These are phyloP conservation scores for Ceratitis capitata DNA, from an alignment of 1,140 invertebrate genomes.

Conservation along the genomic window DNA sequence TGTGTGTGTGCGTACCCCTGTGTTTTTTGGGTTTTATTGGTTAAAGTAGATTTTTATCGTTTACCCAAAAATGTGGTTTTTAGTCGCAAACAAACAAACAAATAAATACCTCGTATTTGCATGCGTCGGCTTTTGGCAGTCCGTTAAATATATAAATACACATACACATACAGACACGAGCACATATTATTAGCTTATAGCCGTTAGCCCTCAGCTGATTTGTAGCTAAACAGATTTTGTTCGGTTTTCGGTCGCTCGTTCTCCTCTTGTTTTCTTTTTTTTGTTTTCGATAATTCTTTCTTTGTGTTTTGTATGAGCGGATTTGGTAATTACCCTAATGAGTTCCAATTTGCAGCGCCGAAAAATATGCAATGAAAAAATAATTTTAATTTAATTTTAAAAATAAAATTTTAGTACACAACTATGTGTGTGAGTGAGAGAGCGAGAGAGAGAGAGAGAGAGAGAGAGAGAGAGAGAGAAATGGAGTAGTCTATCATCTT, in stretches of 20 bases:
- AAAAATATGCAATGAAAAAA: constrained; percentile 38
- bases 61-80: constrained; percentile 27
- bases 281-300: too few relatives aligned
- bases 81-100: constrained; percentile 7
- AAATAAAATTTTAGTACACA: not conserved
- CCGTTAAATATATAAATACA: not conserved
- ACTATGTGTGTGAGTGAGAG: too few relatives aligned
- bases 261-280: not conserved
- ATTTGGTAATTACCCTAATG: constrained; percentile 36
- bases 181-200: not conserved
- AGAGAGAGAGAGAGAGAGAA: too few relatives aligned
- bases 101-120: constrained; percentile 12
- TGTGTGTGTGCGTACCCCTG: not conserved
- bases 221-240: constrained; percentile 13
- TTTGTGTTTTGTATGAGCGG: not conserved
- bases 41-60: constrained; percentile 32
- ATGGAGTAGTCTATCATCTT: too few relatives aligned
- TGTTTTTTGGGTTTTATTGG: constrained; percentile 8
- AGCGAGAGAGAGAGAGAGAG: too few relatives aligned
- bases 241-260: not conserved
- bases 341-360: constrained; percentile 14
- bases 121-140: not conserved
- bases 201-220: not conserved
- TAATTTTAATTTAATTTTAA: constrained; percentile 4
- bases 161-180: too few relatives aligned